A percentile compares a stretch with the other conserved stretches of the same genome.
Evolutionary conservation across 92 coral and sea anemone genomes (phyloP).

Genomic region (Porites evermanni): DNA sequence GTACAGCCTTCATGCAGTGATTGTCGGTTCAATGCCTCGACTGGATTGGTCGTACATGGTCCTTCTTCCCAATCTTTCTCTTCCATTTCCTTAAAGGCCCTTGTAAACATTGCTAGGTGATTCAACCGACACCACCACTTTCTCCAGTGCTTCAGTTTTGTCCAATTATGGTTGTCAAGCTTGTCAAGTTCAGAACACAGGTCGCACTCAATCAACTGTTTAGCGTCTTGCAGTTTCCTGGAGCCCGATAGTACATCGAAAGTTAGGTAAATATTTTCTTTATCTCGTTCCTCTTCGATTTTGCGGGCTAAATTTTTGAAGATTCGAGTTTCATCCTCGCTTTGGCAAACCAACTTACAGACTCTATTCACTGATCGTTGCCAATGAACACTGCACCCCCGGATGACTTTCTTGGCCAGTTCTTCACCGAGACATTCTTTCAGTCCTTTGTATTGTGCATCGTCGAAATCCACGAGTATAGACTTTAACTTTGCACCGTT

Average conservation of each 20-base stretch:
- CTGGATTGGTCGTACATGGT: slow-evolving; percentile 60
- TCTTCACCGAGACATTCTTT: slow-evolving; percentile 46
- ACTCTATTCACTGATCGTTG: slow-evolving; percentile 65
- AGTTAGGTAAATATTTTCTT: slow-evolving; percentile 42
- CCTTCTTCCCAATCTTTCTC: slow-evolving; percentile 65
- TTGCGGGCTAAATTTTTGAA: slow-evolving; percentile 47
- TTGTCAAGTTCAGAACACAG: slow-evolving; percentile 19
- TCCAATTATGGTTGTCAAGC: slow-evolving; percentile 40
- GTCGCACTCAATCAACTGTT: slow-evolving; percentile 28
- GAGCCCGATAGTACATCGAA: slow-evolving; percentile 49
- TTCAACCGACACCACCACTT: slow-evolving; percentile 58
- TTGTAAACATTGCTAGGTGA: slow-evolving; percentile 58
- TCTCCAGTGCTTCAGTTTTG: slow-evolving; percentile 53
- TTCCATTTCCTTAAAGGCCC: slow-evolving; percentile 53
- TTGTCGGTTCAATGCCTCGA: slow-evolving; percentile 58
- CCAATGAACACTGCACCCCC: slow-evolving; percentile 71
- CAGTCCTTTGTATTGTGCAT: slow-evolving; percentile 64
- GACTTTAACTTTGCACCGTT: slow-evolving; percentile 52
- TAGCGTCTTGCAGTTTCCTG: slow-evolving; percentile 39
- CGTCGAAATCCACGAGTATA: slow-evolving; percentile 67
- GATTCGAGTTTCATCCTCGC: slow-evolving; percentile 31
- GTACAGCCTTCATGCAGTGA: slow-evolving; percentile 43
- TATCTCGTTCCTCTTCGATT: slow-evolving; percentile 28
- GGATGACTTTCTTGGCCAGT: slow-evolving; percentile 53
- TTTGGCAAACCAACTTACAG: slow-evolving; percentile 48